These are phyloP conservation scores for Xylocopa sonorina DNA, from an alignment of 1,140 invertebrate genomes.

Conservation along the genomic window DNA sequence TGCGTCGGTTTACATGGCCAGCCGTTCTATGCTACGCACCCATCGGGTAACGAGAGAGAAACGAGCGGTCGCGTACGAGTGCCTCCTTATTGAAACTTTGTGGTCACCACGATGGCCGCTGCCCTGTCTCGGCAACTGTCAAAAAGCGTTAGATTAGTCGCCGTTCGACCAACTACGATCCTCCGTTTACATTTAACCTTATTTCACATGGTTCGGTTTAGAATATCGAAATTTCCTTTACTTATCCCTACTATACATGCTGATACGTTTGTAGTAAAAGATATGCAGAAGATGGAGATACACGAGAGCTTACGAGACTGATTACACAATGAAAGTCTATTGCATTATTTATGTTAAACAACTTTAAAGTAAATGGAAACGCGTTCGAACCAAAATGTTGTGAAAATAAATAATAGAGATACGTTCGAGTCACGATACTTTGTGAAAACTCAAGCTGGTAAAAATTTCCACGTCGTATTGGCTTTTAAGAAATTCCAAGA, in stretches of 20 bases:
- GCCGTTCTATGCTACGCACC: slow-evolving; percentile 12
- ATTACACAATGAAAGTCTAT: too few relatives aligned
- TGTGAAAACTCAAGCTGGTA: not conserved
- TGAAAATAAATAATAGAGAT: too few relatives aligned
- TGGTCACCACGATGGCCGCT: slow-evolving; percentile 54
- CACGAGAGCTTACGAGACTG: too few relatives aligned
- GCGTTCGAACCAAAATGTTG: too few relatives aligned
- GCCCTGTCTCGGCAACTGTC: slow-evolving; percentile 43
- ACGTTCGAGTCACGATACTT: too few relatives aligned
- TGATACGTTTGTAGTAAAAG: too few relatives aligned
- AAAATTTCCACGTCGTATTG: not conserved
- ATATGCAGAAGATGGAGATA: too few relatives aligned
- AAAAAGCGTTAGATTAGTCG: slow-evolving; percentile 48
- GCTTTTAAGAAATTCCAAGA: not conserved
- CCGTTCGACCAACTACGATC: not conserved
- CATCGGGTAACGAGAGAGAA: not conserved
- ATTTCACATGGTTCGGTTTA: too few relatives aligned
- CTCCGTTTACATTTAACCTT: not conserved
- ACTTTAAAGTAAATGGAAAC: too few relatives aligned
- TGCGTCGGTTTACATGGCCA: slow-evolving; percentile 28
- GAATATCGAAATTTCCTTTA: too few relatives aligned
- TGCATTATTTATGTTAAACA: too few relatives aligned
- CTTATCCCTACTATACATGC: too few relatives aligned
- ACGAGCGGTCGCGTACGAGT: slow-evolving; percentile 30
- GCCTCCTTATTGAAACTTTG: slow-evolving; percentile 63